Base-by-base conservation (phyloP, 2,888 invertebrate genomes). In the Drosophila kuntzei region DNA sequence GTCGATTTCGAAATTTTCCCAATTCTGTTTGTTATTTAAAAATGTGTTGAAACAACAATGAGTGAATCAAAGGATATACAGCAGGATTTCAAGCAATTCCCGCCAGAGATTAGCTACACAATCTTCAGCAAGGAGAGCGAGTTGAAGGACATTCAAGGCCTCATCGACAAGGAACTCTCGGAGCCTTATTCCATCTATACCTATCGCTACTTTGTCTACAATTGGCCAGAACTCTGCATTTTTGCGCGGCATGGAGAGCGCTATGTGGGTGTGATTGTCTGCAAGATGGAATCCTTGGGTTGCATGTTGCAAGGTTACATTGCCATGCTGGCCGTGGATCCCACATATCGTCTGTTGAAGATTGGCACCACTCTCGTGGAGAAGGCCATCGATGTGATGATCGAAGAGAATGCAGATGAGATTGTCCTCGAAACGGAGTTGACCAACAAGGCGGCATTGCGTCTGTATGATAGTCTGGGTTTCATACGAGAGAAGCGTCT, bases 371-470 rank as follows among this genome's bases (percentile, higher is more conserved):
- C 64, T 0, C 68, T 85, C 7, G 86, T 77, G 5, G 57, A 65
- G 53, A 69, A 47, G 53, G 82, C 86, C 2, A 72, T 89, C 25
- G 80, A 97, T 96, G 97, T 97, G 80, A 99, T 99, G 99, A 95
- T 97, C 73, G 94, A 95, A 80, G 97, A 97, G 91, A 96, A 97
- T 91, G 99, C 98, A 64, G 98, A 98, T 93, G 99, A 99, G 94
- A 97, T 99, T 87, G 98, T 98, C 20, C 94, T 99, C 90, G 99
- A 99, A 94, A 99, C 99, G 36, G 99, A 99, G 94, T 97, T 99
- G 91, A 98, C 98, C 81, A 99, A 99, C 93, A 96, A 96, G 93
- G 97, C 98, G 74, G 99, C 99, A 58, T 93, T 99, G 87, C 95
- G 96, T 90, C 94, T 99, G 12, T 99, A 99, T 92, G 98, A 99